These are phyloP conservation scores for Brienomyrus brachyistius DNA, from an alignment of 2,113 vertebrate species.

Conservation along the genomic window DNA sequence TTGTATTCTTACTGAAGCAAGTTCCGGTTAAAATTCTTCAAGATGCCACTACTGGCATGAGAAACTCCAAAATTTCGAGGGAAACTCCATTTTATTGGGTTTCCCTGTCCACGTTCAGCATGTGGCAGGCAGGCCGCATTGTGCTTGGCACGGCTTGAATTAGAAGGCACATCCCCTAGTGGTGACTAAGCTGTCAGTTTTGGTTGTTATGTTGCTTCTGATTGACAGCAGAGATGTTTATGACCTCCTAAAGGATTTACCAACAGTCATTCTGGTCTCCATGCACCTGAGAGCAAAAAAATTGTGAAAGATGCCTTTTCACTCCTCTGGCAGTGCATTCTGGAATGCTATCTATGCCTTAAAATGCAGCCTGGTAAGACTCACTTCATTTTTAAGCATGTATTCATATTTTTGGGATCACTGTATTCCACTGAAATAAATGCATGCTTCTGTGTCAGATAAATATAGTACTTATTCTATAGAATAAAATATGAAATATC, in stretches of 20 bases:
- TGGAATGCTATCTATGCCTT: not conserved
- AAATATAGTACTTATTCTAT: not conserved
- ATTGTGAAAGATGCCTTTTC: not conserved
- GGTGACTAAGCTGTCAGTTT: not conserved
- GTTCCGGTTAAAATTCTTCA: not conserved
- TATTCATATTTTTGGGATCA: not conserved
- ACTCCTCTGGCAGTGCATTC: not conserved
- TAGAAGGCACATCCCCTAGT: not conserved
- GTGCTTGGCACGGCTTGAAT: not conserved
- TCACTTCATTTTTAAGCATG: not conserved
- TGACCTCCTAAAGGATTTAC: conserved; percentile 9
- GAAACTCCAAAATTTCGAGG: not conserved
- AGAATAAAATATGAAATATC: not conserved
- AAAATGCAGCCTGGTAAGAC: not conserved
- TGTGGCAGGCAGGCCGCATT: not conserved
- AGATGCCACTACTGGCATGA: not conserved
- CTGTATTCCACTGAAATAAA: not conserved
- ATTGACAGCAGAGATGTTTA: not conserved
- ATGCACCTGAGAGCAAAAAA: not conserved
- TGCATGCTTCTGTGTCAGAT: not conserved
- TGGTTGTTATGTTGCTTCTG: conserved; percentile 1
- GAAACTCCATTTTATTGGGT: not conserved
- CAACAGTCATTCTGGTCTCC: not conserved
- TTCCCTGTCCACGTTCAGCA: not conserved
- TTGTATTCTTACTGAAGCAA: not conserved